A percentile compares a stretch with the other conserved stretches of the same genome.
phyloP scores from a whole-genome alignment of 2,888 invertebrate genomes.

The Synanthedon tipuliformis region DNA sequence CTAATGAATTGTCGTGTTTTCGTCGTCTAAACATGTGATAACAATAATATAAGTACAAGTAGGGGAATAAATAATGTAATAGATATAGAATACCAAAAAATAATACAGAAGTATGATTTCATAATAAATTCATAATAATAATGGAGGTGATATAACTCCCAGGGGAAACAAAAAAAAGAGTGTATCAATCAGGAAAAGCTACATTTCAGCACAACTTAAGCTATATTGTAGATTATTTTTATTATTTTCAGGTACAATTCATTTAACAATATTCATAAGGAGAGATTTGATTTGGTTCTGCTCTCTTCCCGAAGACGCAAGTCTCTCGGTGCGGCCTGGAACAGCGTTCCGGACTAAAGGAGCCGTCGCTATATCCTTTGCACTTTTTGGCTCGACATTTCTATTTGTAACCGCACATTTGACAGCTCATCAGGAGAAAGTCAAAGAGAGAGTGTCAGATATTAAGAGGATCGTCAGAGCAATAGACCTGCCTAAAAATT shows the following conservation, averaged over 20 bases:
- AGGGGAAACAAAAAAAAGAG: too few relatives aligned
- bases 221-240: background rate
- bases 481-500: conserved; percentile 83
- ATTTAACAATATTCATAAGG: conserved; percentile 87
- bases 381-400: conserved; percentile 94
- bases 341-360: conserved; percentile 95
- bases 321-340: conserved; percentile 88
- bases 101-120: too few relatives aligned
- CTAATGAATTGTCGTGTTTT: too few relatives aligned
- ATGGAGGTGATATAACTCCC: too few relatives aligned
- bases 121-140: too few relatives aligned
- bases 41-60: too few relatives aligned
- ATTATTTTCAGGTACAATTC: conserved; percentile 77
- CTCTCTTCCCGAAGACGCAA: conserved; percentile 90
- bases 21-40: too few relatives aligned
- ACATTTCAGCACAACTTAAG: background rate
- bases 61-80: too few relatives aligned
- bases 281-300: conserved; percentile 97
- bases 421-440: conserved; percentile 90
- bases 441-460: conserved; percentile 87
- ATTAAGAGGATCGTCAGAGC: conserved; percentile 85
- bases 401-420: conserved; percentile 96
- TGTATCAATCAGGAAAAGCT: too few relatives aligned
- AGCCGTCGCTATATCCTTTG: conserved; percentile 92
- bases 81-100: too few relatives aligned